A percentile compares a stretch with the other conserved stretches of the same genome.
Evolutionary conservation across 2,888 invertebrate species (phyloP).

Genomic region (Latrodectus elegans): DNA sequence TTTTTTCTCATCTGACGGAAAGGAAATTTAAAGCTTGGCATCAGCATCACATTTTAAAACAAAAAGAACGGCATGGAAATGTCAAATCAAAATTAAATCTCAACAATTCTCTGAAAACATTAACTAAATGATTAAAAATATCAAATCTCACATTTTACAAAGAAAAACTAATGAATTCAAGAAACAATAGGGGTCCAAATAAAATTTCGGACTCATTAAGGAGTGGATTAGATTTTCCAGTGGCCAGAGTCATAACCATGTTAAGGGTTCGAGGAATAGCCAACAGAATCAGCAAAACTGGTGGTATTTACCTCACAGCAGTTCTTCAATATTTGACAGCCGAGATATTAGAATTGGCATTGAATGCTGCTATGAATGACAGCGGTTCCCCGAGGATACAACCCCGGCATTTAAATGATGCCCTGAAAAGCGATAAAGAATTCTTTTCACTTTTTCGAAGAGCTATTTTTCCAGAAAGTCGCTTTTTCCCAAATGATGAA

Average conservation of each 20-base stretch:
- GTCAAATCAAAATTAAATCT: too few relatives aligned
- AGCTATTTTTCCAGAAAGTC: conserved; percentile 13
- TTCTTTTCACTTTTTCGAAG: conserved; percentile 14
- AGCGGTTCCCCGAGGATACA: conserved; percentile 5
- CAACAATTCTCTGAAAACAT: too few relatives aligned
- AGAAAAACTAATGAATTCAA: too few relatives aligned
- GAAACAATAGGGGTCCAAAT: too few relatives aligned
- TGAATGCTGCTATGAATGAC: conserved; percentile 1
- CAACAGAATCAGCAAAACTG: conserved; percentile 10
- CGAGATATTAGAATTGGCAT: conserved; percentile 34
- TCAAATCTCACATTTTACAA: too few relatives aligned
- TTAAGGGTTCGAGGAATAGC: not conserved
- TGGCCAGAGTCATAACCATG: conserved; percentile 32
- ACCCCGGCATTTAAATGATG: conserved; percentile 27
- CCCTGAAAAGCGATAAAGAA: conserved; percentile 21
- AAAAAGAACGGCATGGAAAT: too few relatives aligned
- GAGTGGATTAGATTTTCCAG: conserved; percentile 28
- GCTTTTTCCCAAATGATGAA: not conserved
- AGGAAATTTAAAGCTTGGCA: too few relatives aligned
- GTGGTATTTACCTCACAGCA: conserved; percentile 31
- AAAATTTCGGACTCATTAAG: not conserved
- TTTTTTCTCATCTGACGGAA: too few relatives aligned
- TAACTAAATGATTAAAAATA: too few relatives aligned
- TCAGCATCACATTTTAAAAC: too few relatives aligned
- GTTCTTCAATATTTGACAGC: conserved; percentile 32